These are phyloP conservation scores for Pogonus chalceus DNA, from an alignment of 1,140 invertebrate species.

Conservation along the genomic window DNA sequence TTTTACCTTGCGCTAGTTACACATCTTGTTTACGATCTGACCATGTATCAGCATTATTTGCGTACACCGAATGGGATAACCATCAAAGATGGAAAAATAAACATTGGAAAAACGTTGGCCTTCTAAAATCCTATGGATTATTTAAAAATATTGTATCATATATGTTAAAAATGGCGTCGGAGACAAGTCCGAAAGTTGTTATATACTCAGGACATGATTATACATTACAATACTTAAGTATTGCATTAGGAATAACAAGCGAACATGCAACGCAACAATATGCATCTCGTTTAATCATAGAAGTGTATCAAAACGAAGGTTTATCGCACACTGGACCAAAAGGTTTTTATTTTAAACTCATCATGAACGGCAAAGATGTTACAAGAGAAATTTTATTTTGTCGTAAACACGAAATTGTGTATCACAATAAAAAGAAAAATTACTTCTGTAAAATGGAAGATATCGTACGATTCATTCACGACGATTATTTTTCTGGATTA, in stretches of 20 bases:
- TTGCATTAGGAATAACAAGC: conserved; percentile 59
- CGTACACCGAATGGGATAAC: conserved; percentile 66
- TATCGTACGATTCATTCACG: conserved; percentile 72
- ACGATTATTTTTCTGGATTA: conserved; percentile 70
- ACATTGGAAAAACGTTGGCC: conserved; percentile 51
- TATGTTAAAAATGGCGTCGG: conserved; percentile 64
- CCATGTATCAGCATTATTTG: conserved; percentile 61
- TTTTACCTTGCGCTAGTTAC: conserved; percentile 54
- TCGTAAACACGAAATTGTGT: conserved; percentile 42
- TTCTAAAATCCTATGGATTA: conserved; percentile 67
- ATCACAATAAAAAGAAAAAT: conserved; percentile 35
- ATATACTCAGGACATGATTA: conserved; percentile 87
- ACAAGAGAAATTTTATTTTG: conserved; percentile 77
- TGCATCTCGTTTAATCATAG: conserved; percentile 75
- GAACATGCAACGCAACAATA: conserved; percentile 57
- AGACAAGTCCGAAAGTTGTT: conserved; percentile 66
- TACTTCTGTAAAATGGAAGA: conserved; percentile 74
- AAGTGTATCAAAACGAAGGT: conserved; percentile 52
- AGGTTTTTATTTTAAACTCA: conserved; percentile 68
- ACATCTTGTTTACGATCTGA: conserved; percentile 44
- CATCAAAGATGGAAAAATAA: conserved; percentile 52
- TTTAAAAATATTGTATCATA: conserved; percentile 66
- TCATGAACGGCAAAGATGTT: conserved; percentile 80
- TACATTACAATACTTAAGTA: conserved; percentile 71
- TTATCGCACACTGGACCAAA: conserved; percentile 37